These are phyloP conservation scores for Microctonus brassicae DNA, from an alignment of 2,888 invertebrate genomes.

Conservation along the genomic window DNA sequence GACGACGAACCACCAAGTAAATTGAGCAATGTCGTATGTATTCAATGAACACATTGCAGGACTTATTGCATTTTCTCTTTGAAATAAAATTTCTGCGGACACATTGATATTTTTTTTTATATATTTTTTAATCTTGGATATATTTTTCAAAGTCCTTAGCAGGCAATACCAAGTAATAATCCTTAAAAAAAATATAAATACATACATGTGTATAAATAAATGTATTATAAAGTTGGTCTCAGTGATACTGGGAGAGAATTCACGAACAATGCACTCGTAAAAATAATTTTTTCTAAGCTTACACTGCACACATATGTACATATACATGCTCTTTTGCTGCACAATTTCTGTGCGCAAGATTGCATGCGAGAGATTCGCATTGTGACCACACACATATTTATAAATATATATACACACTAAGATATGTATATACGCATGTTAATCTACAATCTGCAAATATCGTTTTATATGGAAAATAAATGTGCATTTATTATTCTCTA, in stretches of 20 bases:
- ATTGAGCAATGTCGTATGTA: conserved; percentile 2
- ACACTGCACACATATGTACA: not conserved
- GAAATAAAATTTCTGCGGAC: not conserved
- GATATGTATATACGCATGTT: conserved; percentile 6
- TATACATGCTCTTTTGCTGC: not conserved
- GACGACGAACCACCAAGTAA: not conserved
- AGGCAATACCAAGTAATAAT: not conserved
- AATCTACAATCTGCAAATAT: conserved; percentile 12
- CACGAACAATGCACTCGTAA: conserved; percentile 34
- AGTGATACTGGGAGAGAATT: not conserved
- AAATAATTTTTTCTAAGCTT: conserved; percentile 26
- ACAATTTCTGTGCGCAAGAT: conserved; percentile 20
- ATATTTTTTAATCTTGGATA: no score
- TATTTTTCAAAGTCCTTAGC: not conserved
- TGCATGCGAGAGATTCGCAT: conserved; percentile 9
- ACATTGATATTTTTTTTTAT: not conserved
- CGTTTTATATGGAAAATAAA: conserved; percentile 25
- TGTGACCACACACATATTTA: not conserved
- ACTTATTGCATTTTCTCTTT: conserved; percentile 5
- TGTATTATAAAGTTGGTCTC: not conserved
- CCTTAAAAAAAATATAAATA: not conserved
- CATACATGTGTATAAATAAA: not conserved
- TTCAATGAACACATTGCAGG: conserved; percentile 10
- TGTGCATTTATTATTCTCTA: conserved; percentile 4
- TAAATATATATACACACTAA: not conserved